phyloP scores from a whole-genome alignment of 1,140 invertebrate genomes.

The Drepana arcuata region DNA sequence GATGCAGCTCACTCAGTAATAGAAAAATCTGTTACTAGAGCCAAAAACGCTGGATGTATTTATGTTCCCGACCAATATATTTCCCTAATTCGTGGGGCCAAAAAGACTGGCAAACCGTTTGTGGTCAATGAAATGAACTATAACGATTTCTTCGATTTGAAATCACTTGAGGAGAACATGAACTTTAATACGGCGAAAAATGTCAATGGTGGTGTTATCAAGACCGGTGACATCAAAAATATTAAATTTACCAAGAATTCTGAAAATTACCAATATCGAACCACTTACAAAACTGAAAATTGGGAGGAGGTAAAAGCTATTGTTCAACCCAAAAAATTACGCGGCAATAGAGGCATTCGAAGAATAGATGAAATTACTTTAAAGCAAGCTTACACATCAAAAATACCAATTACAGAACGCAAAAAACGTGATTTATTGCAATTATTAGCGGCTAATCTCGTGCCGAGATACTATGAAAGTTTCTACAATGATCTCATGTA shows the following conservation, averaged over 20 bases:
- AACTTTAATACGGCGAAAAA: constrained; percentile 4
- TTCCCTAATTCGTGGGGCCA: constrained; percentile 4
- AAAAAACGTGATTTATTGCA: constrained; percentile 11
- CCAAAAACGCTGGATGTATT: constrained; percentile 12
- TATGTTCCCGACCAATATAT: constrained; percentile 13
- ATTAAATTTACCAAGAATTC: constrained; percentile 16
- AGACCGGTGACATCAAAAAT: constrained; percentile 7
- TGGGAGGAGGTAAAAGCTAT: constrained; percentile 13
- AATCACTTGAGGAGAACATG: constrained; percentile 10
- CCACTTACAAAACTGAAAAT: constrained; percentile 10
- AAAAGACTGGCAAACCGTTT: constrained; percentile 12
- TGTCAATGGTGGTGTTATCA: constrained; percentile 6
- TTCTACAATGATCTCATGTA: constrained; percentile 10
- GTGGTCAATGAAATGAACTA: constrained; percentile 12
- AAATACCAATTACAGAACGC: constrained; percentile 13
- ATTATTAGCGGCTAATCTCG: constrained; percentile 8
- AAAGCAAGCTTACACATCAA: constrained; percentile 10
- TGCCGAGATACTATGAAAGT: constrained; percentile 11
- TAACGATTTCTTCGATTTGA: constrained; percentile 11
- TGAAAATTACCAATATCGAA: constrained; percentile 17
- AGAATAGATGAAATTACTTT: constrained; percentile 11
- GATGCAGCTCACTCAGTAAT: constrained; percentile 10
- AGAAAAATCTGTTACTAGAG: constrained; percentile 9
- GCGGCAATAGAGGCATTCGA: constrained; percentile 9
- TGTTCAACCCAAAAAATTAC: constrained; percentile 9